Conservation (phyloP, 2,797 vertebrate species). For the Coilia nasus region DNA sequence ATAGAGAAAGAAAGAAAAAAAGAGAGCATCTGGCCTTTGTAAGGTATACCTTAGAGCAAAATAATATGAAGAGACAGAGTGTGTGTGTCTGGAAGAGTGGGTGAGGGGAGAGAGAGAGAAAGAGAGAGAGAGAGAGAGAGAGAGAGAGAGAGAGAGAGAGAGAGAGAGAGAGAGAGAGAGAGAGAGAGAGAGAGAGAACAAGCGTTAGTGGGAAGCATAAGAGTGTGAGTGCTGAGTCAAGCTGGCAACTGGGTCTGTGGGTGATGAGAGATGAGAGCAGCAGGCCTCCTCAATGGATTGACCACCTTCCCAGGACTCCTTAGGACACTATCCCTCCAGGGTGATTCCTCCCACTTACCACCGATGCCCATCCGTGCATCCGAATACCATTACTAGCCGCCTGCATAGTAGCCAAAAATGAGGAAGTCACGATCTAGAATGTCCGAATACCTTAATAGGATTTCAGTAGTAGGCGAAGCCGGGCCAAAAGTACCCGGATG, state of each 20-base stretch:
- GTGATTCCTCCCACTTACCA: constrained; percentile 13
- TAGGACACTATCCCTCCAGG: neutral
- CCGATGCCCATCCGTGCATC: neutral
- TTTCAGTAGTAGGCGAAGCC: too few relatives aligned
- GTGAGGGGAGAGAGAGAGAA: neutral
- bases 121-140: neutral
- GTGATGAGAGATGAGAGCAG: constrained; percentile 4
- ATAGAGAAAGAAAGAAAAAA: neutral
- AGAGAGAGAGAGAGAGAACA: neutral
- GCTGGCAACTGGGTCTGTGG: neutral
- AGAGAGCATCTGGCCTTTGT: neutral
- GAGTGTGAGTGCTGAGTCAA: constrained; percentile 16
- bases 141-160: neutral
- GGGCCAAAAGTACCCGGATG: too few relatives aligned
- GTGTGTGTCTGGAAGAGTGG: neutral
- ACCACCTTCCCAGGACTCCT: neutral
- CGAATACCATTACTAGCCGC: too few relatives aligned
- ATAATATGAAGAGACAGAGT: neutral
- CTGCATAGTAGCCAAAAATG: too few relatives aligned
- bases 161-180: too few relatives aligned
- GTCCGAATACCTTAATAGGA: too few relatives aligned
- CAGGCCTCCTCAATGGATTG: neutral
- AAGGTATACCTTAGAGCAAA: neutral
- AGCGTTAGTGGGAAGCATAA: neutral
- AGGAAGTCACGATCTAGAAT: too few relatives aligned